These are phyloP conservation scores for Halcyon malimbica DNA, from an alignment of 2,113 vertebrate species.

Conservation along the genomic window DNA sequence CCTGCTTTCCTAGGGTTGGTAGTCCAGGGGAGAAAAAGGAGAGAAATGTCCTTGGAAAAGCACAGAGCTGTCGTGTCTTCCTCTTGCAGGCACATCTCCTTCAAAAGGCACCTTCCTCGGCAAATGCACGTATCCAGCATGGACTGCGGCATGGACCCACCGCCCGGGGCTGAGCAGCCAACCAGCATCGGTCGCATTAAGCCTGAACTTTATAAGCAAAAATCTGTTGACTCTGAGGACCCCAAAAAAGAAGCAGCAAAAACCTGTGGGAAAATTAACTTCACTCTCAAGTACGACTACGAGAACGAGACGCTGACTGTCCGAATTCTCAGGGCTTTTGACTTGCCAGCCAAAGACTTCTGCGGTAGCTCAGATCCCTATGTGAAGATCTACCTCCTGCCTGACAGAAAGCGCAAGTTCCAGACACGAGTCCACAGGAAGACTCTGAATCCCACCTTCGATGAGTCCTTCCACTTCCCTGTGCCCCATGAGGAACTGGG, in stretches of 20 bases:
- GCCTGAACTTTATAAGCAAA: conserved; percentile 93
- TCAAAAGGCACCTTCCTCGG: conserved; percentile 92
- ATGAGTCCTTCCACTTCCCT: conserved; percentile 93
- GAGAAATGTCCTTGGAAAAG: not conserved
- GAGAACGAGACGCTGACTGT: conserved; percentile 92
- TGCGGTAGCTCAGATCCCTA: conserved; percentile 98
- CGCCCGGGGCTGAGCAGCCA: conserved; percentile 83
- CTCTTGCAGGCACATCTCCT: conserved; percentile 88
- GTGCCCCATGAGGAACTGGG: conserved; percentile 84
- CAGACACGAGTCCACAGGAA: conserved; percentile 98
- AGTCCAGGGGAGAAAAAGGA: not conserved
- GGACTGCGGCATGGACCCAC: conserved; percentile 84
- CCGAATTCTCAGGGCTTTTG: conserved; percentile 90
- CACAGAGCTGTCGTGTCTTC: not conserved
- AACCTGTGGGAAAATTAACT: conserved; percentile 94
- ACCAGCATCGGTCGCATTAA: conserved; percentile 94
- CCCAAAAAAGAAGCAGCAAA: conserved; percentile 85
- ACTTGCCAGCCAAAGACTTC: conserved; percentile 97
- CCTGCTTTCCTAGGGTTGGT: not conserved
- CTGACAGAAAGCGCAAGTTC: conserved; percentile 96
- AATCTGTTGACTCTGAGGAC: conserved; percentile 85
- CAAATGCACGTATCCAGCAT: conserved; percentile 94
- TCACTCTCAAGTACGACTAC: conserved; percentile 94
- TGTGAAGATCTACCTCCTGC: conserved; percentile 97
- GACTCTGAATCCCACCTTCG: conserved; percentile 95